Base-by-base conservation (phyloP, 2,113 vertebrate genomes). In the Heloderma charlesbogerti region DNA sequence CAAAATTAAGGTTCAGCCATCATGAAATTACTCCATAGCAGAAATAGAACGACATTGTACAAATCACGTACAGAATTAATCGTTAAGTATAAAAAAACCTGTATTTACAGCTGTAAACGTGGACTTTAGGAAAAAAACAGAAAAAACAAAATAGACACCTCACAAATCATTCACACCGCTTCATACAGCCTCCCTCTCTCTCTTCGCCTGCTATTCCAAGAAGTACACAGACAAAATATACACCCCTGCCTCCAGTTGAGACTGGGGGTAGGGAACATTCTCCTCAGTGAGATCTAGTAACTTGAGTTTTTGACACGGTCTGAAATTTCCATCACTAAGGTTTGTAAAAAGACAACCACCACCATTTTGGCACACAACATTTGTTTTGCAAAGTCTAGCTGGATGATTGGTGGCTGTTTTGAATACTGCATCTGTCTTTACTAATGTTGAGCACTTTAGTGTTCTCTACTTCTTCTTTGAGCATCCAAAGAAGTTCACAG, bases 61-160 rank as follows among this genome's bases (percentile, higher is more conserved):
- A 98, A 98, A 98, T 97, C 97, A 97, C 96, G 45, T 95, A 95
- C 94, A 81, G 95, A 96, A 96, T 96, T 90, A 92, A 96, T 83
- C n/a, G 96, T 96, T 94, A 95, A 96, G 97, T 98, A 98, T 97
- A 97, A 98, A 98, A 98, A 96, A 87, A 79, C 63, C 97, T 97
- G 93, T 97, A 98, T 98, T 97, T 97, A 98, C 97, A 98, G 93
- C 95, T 95, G 97, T 97, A 97, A 97, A 97, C 97, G 96, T 96
- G 97, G 96, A 96, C 95, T 95, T 92, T 90, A 93, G 93, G 93
- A 82, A 95, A 94, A 74, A 51, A 37, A 72, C 20, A 54, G 54
- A 6, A 29, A 45, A 79, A 6, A 43, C 20, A 31, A 51, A 72
- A 18, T 1, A 71, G 18, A 69, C 60, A 13, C 12, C 95, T 87